Base-by-base conservation (phyloP, 2,888 invertebrate species). In the Synanthedon formicaeformis region DNA sequence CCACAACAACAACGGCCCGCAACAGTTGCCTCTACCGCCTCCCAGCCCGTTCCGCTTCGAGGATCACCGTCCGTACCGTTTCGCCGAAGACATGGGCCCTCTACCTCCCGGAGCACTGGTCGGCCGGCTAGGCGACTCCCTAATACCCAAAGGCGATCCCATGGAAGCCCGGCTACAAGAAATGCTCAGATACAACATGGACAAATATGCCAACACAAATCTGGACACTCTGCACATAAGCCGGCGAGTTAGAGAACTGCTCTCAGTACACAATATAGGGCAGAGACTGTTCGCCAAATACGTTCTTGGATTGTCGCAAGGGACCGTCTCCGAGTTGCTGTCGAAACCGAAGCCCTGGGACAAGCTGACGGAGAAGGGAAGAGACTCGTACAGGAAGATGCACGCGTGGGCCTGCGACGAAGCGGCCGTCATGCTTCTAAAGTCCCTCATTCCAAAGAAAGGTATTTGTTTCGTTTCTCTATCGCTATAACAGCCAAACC, bases 341-440 rank as follows among this genome's bases (percentile, higher is more conserved):
- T 98, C 98, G 64, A 99, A 99, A 79, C 99, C 99, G 53, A 98
- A 99, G 79, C 98, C 98, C 12, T 99, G 99, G 99, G 98, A 98
- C 88, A 99, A 99, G 87, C 89, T 99, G 73, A 99, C 99, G 55
- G 99, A 99, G 88, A 99, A 99, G 82, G 99, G 99, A 41, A 90
- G 99, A 54, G 99, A 99, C 89, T 98, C 98, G 67, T 99, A 99
- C 88, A 90, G 99, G 72, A 98, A 99, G 88, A 99, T 99, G 97
- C 97, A 98, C 88, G 97, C 97, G 69, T 99, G 99, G 99, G 97
- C 98, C 63, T 95, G 95, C 81, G 99, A 99, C 88, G 98, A 98
- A 76, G 94, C 95, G 71, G 98, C 99, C 71, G 96, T 99, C 71
- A 91, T 97, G 90, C 93, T 98, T 68, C 93, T 99, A 80, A 99